These are phyloP conservation scores for Drosophila recens DNA, from an alignment of 2,888 invertebrate genomes.

Conservation along the genomic window DNA sequence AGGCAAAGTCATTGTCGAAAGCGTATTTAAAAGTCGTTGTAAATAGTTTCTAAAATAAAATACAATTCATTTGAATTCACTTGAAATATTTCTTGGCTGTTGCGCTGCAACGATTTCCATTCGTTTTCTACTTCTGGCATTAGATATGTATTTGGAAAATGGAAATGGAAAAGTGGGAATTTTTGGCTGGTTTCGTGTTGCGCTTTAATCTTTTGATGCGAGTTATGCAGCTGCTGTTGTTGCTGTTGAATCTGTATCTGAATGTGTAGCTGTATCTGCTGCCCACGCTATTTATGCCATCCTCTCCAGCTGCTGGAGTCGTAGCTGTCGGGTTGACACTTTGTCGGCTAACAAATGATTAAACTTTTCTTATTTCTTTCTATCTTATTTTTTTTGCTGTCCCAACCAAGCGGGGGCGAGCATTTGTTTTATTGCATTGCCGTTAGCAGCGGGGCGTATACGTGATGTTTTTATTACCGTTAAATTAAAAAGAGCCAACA, in stretches of 20 bases:
- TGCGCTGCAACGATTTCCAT: constrained; percentile 55
- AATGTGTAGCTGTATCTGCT: constrained; percentile 18
- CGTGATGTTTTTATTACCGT: constrained; percentile 79
- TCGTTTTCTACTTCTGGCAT: constrained; percentile 45
- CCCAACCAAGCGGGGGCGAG: constrained; percentile 21
- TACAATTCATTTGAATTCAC: constrained; percentile 35
- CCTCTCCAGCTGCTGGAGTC: constrained; percentile 5
- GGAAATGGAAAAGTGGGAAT: constrained; percentile 40
- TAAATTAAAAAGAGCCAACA: constrained; percentile 64
- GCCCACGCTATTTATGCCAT: constrained; percentile 40
- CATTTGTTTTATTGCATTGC: constrained; percentile 70
- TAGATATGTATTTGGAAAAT: constrained; percentile 46
- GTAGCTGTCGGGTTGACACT: constrained; percentile 39
- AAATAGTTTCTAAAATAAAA: background rate
- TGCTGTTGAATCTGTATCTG: constrained; percentile 16
- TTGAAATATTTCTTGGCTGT: constrained; percentile 48
- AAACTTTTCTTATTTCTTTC: constrained; percentile 25
- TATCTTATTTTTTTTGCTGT: too few species aligned
- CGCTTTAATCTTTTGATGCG: constrained; percentile 70
- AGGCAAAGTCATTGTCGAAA: background rate
- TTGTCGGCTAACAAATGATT: constrained; percentile 55
- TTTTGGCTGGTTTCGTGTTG: constrained; percentile 59
- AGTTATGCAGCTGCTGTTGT: constrained; percentile 52
- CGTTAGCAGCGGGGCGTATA: constrained; percentile 68
- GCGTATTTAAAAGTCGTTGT: constrained; percentile 19